A percentile compares a stretch with the other conserved stretches of the same genome.
Conservation (phyloP, 2,113 vertebrate genomes). For the Actenoides lindsayi region DNA sequence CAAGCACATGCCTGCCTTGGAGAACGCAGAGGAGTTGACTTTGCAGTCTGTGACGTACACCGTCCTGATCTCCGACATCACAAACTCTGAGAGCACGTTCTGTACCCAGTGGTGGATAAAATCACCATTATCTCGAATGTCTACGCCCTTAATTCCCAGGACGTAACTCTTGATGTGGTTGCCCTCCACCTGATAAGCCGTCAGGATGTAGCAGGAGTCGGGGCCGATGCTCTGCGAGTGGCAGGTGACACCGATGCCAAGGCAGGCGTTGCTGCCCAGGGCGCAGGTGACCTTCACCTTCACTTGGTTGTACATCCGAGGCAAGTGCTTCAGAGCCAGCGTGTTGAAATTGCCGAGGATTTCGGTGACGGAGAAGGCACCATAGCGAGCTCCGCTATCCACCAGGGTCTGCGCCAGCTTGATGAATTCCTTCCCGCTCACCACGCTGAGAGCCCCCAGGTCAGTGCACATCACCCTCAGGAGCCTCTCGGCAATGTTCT, state of each 20-base stretch:
- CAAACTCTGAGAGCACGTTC: constrained; percentile 97
- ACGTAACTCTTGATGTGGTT: constrained; percentile 93
- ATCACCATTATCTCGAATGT: constrained; percentile 89
- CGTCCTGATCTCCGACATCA: constrained; percentile 96
- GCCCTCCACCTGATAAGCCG: constrained; percentile 94
- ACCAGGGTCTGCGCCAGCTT: constrained; percentile 96
- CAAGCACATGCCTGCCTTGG: constrained; percentile 90
- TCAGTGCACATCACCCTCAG: constrained; percentile 95
- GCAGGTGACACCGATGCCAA: constrained; percentile 95
- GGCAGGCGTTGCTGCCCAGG: constrained; percentile 91
- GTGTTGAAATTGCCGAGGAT: constrained; percentile 95
- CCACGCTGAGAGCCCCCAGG: constrained; percentile 87
- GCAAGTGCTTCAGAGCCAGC: constrained; percentile 92
- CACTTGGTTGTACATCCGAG: constrained; percentile 99
- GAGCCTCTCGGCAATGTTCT: constrained; percentile 94
- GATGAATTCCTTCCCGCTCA: constrained; percentile 95
- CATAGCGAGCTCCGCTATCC: constrained; percentile 94
- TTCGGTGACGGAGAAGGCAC: constrained; percentile 93
- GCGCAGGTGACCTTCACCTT: constrained; percentile 99
- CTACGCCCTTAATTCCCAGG: constrained; percentile 89
- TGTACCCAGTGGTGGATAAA: constrained; percentile 97
- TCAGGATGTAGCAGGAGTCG: constrained; percentile 92
- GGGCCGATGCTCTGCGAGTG: constrained; percentile 91
- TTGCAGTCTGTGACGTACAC: constrained; percentile 93
- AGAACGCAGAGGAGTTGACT: constrained; percentile 85